These are phyloP conservation scores for Pipistrellus pygmaeus DNA, from an alignment of 2,797 vertebrate genomes.

Conservation along the genomic window DNA sequence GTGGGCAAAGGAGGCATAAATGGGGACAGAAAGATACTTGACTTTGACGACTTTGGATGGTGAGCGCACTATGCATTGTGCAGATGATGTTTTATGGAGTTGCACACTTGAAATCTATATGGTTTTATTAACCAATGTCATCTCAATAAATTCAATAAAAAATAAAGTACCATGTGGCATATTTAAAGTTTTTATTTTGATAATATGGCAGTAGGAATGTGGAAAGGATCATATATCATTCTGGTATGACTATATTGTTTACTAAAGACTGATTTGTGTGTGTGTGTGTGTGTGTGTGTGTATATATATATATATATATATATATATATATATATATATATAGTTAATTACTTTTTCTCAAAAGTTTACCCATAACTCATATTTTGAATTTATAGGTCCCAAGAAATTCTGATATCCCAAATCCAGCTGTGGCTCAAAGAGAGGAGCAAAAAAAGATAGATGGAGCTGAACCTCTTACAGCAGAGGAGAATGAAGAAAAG, in stretches of 20 bases:
- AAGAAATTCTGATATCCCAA: conserved; percentile 91
- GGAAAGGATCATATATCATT: conserved; percentile 49
- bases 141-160: neutral
- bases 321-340: too few species aligned
- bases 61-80: neutral
- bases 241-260: conserved; percentile 52
- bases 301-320: too few species aligned
- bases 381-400: conserved; percentile 88
- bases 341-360: conserved; percentile 40
- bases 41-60: neutral
- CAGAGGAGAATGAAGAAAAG: conserved; percentile 92
- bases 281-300: too few species aligned
- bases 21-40: neutral
- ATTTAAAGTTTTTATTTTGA: conserved; percentile 41
- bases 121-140: neutral
- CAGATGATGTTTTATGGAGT: neutral
- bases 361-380: conserved; percentile 49
- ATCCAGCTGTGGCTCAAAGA: conserved; percentile 91
- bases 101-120: neutral
- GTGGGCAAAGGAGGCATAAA: neutral
- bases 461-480: conserved; percentile 90
- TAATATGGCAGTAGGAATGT: conserved; percentile 52
- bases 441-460: conserved; percentile 94
- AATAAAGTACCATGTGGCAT: neutral
- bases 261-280: conserved; percentile 56